Evolutionary conservation across 2,113 vertebrate species (phyloP), one percentile per base, ranked within the genome.

Genomic region (Phrynosoma blainvillii): DNA sequence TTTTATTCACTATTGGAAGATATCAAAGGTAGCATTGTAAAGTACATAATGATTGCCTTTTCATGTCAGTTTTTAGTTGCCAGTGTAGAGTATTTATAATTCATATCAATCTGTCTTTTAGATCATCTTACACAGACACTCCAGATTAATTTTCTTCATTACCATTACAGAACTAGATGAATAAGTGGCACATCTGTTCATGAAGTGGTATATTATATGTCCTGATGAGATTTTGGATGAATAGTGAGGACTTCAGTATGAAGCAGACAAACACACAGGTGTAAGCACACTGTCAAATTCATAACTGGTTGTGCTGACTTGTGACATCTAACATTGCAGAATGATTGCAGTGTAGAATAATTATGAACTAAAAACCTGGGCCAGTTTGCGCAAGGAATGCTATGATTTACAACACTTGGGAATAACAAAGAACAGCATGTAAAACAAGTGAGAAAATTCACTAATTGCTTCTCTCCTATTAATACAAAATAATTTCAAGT

Each of bases 101-200:
- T 96, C 96, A 96, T 95, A 95, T 93, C 97, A 96, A 94, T 96
- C 96, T 96, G 95, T 94, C 95, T 96, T 93, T 93, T 90, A 95
- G 89, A 95, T 95, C 93, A 82, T 96, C 95, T 96, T 95, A 94
- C 95, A 94, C 4, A 95, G 94, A 93, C 94, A 94, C 95, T 96
- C 94, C 92, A 97, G 96, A 97, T 96, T 96, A 96, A 97, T 96
- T 96, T 93, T 95, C 96, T 94, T 96, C 96, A 97, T 97, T 97
- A 97, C 95, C 96, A 93, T 96, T 94, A 95, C 71, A 95, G 95
- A 96, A 95, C 94, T 95, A 93, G 95, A 97, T 96, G 96, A 97
- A 96, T 97, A 96, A 96, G 94, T 96, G 94, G 95, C 95, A 94
- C 97, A 97, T 97, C 97, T 97, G 97, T 92, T 97, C 94, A 56